Conservation (phyloP, 2,113 vertebrate species). For the Peromyscus leucopus region DNA sequence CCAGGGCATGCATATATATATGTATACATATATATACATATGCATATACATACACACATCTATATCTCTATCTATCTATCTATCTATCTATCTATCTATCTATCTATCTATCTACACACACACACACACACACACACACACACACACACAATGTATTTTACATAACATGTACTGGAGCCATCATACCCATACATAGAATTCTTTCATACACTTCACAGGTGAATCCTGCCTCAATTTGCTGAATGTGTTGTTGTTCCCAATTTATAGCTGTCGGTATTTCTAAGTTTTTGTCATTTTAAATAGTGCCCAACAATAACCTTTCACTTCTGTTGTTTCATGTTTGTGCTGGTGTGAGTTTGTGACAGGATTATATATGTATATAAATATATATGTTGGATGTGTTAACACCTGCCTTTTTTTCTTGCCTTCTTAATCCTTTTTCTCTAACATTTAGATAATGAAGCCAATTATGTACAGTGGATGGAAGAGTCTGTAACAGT, state of each 20-base stretch:
- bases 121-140: no score
- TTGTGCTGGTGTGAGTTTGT: neutral
- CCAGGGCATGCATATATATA: neutral
- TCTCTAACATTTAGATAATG: slow-evolving; percentile 14
- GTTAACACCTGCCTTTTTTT: neutral
- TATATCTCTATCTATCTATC: no score
- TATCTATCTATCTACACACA: no score
- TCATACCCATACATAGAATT: neutral
- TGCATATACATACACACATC: no score
- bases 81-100: no score
- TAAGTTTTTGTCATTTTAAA: slow-evolving; percentile 8
- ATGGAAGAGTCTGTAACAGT: neutral
- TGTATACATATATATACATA: neutral
- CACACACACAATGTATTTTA: neutral
- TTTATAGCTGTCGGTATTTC: neutral
- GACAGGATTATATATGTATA: neutral
- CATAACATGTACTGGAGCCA: neutral
- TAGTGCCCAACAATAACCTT: neutral
- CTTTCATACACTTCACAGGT: neutral
- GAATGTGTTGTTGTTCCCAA: neutral
- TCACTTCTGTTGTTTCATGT: neutral
- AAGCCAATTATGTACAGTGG: neutral
- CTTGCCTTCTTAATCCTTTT: neutral
- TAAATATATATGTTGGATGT: neutral
- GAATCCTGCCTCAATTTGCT: neutral